Evolutionary conservation across 2,113 vertebrate genomes (phyloP).

Genomic region (Casuarius casuarius): DNA sequence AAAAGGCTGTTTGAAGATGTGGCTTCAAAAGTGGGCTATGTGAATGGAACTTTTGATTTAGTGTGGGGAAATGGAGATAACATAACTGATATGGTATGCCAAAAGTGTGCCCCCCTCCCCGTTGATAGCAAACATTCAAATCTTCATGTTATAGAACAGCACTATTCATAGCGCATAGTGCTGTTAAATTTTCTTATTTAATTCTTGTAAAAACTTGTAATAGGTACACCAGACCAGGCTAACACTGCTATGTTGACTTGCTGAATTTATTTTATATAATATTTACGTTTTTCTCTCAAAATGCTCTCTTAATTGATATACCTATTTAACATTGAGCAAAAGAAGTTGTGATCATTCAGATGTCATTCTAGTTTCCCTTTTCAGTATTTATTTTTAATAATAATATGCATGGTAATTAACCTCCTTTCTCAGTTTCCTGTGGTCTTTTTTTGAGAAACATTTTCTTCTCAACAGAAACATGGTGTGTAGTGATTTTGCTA

Average conservation of each 20-base stretch:
- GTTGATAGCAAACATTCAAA: background rate
- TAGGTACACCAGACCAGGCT: background rate
- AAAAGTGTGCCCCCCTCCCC: background rate
- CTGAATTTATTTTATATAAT: background rate
- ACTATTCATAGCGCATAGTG: fast-evolving
- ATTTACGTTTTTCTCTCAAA: background rate
- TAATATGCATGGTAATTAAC: background rate
- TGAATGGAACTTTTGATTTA: slow-evolving; percentile 90
- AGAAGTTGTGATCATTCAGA: background rate
- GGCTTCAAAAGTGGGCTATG: slow-evolving; percentile 92
- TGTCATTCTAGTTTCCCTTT: background rate
- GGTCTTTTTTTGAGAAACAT: background rate
- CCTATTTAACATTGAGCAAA: background rate
- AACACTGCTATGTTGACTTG: background rate
- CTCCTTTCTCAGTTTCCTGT: background rate
- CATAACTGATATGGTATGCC: slow-evolving; percentile 80
- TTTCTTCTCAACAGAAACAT: background rate
- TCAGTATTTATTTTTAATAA: background rate
- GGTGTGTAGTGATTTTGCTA: background rate
- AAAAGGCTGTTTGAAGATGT: slow-evolving; percentile 90
- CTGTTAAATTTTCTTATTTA: background rate
- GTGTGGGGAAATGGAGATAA: slow-evolving; percentile 84
- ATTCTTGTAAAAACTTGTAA: background rate
- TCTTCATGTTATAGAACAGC: fast-evolving
- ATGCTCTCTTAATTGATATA: background rate